Conservation (phyloP, 1,140 invertebrate genomes). For the Drosophila aff. region DNA sequence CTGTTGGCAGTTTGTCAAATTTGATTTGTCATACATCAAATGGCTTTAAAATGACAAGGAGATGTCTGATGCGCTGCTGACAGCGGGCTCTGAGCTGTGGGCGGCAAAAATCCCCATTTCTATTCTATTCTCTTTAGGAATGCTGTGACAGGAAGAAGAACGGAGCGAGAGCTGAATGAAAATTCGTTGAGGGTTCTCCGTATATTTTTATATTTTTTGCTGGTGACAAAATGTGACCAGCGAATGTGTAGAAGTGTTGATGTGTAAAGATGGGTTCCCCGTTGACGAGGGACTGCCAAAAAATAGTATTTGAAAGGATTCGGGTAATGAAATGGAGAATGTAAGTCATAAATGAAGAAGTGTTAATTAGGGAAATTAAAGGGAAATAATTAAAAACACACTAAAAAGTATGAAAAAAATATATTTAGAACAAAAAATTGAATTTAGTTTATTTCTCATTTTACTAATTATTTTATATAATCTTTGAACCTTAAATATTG, state of each 20-base stretch:
- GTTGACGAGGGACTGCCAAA: constrained; percentile 3
- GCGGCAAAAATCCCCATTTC: constrained; percentile 4
- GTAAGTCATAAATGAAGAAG: not conserved
- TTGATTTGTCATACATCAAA: constrained; percentile 83
- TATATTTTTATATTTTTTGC: not conserved
- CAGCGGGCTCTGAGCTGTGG: constrained; percentile 26
- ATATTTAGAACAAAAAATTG: too few relatives aligned
- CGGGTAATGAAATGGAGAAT: constrained; percentile 12
- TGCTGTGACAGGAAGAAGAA: constrained; percentile 14
- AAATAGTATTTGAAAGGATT: constrained; percentile 2
- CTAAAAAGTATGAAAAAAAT: not conserved
- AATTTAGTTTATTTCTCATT: too few relatives aligned
- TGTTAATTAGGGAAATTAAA: not conserved
- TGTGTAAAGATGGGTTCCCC: constrained; percentile 26
- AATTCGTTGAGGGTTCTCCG: constrained; percentile 3
- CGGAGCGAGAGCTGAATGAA: constrained; percentile 1
- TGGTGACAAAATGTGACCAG: constrained; percentile 19
- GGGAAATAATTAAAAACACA: too few relatives aligned
- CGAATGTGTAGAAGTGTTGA: constrained; percentile 43
- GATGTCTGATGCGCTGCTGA: constrained; percentile 44
- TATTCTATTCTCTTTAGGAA: constrained; percentile 17
- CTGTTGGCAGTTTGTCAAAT: constrained; percentile 82
- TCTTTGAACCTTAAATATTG: too few relatives aligned
- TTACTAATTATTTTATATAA: too few relatives aligned
- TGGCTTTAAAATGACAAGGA: constrained; percentile 77